phyloP scores from a whole-genome alignment of 2,888 invertebrate genomes.

The Cerastis leucographa region DNA sequence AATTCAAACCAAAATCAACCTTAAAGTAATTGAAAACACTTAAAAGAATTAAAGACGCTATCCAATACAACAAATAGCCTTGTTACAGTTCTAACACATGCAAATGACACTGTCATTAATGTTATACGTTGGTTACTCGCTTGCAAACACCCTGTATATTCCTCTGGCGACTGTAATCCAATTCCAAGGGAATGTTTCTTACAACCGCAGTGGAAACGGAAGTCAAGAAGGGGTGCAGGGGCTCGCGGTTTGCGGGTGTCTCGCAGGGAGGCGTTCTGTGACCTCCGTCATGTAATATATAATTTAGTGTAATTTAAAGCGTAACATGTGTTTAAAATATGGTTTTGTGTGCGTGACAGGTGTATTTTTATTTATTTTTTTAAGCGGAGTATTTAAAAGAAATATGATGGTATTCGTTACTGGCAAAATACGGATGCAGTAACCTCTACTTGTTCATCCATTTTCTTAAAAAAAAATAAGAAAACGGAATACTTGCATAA shows the following conservation, averaged over 20 bases:
- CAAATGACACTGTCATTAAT: slow-evolving; percentile 67
- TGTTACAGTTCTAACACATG: slow-evolving; percentile 64
- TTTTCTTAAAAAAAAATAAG: not conserved
- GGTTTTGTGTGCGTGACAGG: slow-evolving; percentile 17
- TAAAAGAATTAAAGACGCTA: slow-evolving; percentile 33
- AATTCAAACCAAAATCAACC: slow-evolving; percentile 6
- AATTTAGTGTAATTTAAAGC: slow-evolving; percentile 64
- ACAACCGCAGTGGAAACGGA: slow-evolving; percentile 80
- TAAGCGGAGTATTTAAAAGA: not conserved
- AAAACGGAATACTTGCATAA: too few relatives aligned
- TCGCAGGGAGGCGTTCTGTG: slow-evolving; percentile 75
- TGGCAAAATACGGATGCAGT: not conserved
- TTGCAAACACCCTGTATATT: slow-evolving; percentile 40
- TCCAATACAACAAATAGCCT: slow-evolving; percentile 59
- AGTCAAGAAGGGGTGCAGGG: slow-evolving; percentile 72
- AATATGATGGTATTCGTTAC: not conserved
- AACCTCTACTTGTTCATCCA: not conserved
- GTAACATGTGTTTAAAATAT: slow-evolving; percentile 47
- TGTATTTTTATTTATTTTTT: not conserved
- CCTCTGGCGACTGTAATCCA: slow-evolving; percentile 78
- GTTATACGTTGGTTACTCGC: slow-evolving; percentile 51
- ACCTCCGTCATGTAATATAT: slow-evolving; percentile 74
- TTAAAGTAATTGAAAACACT: not conserved
- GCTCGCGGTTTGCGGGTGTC: slow-evolving; percentile 74
- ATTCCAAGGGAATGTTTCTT: slow-evolving; percentile 81